Conservation (phyloP, 2,888 invertebrate species). For the Cheilosia soror region DNA sequence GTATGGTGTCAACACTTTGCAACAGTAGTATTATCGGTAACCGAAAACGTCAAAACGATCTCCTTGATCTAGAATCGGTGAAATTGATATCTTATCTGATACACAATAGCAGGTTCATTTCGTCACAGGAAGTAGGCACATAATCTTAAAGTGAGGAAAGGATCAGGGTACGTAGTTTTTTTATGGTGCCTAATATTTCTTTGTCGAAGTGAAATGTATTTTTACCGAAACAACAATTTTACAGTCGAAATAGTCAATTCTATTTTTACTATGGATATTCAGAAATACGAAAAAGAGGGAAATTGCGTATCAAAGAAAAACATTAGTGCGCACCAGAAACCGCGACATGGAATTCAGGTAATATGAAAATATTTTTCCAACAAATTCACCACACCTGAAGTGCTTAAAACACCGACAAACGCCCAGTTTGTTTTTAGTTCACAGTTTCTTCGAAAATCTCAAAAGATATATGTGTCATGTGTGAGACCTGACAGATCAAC, state of each 20-base stretch:
- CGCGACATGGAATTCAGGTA: background rate
- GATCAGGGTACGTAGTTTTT: background rate
- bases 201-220: background rate
- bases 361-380: background rate
- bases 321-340: no score
- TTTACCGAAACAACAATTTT: background rate
- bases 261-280: background rate
- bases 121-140: background rate
- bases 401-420: slow-evolving; percentile 4
- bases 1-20: background rate
- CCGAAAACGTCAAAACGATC: background rate
- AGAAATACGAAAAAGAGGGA: background rate
- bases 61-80: background rate
- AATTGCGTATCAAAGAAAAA: background rate
- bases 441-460: slow-evolving; percentile 9
- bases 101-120: background rate
- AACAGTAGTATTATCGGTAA: background rate
- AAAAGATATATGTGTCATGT: background rate
- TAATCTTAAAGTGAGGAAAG: background rate
- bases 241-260: background rate
- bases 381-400: slow-evolving; percentile 38
- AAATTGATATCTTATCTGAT: background rate
- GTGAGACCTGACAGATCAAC: background rate
- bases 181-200: background rate
- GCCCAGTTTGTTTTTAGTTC: background rate